Conservation (phyloP, 2,797 vertebrate genomes). For the Botia almorhae region DNA sequence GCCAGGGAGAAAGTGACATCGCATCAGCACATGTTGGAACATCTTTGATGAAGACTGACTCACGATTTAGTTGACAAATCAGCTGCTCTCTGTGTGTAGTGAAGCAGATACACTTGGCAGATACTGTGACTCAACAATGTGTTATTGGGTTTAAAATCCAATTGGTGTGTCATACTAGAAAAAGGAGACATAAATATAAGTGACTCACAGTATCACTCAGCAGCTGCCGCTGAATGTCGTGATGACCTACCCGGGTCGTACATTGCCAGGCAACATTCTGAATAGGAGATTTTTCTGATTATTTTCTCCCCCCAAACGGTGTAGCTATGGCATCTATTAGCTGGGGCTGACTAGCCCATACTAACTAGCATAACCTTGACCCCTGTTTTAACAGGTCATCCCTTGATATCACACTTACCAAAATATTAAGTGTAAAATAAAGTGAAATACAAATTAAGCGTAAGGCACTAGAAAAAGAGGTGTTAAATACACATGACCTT, state of each 20-base stretch:
- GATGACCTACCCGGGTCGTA: neutral
- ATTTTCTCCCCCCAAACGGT: too few species aligned
- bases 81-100: conserved; percentile 25
- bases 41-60: conserved; percentile 44
- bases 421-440: neutral
- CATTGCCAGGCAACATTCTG: too few species aligned
- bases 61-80: conserved; percentile 40
- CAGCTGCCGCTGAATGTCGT: neutral
- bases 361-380: neutral
- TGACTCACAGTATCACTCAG: neutral
- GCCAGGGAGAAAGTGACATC: conserved; percentile 37
- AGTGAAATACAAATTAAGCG: neutral
- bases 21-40: conserved; percentile 42
- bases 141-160: conserved; percentile 5
- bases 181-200: neutral
- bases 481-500: neutral
- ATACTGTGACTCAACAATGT: conserved; percentile 19
- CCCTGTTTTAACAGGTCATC: neutral
- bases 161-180: conserved; percentile 13
- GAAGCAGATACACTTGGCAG: conserved; percentile 26
- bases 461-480: neutral
- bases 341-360: too few species aligned
- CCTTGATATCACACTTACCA: neutral
- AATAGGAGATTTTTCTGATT: too few species aligned
- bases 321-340: too few species aligned